Conservation (phyloP, 1,140 invertebrate species). For the Rhysida immarginata region DNA sequence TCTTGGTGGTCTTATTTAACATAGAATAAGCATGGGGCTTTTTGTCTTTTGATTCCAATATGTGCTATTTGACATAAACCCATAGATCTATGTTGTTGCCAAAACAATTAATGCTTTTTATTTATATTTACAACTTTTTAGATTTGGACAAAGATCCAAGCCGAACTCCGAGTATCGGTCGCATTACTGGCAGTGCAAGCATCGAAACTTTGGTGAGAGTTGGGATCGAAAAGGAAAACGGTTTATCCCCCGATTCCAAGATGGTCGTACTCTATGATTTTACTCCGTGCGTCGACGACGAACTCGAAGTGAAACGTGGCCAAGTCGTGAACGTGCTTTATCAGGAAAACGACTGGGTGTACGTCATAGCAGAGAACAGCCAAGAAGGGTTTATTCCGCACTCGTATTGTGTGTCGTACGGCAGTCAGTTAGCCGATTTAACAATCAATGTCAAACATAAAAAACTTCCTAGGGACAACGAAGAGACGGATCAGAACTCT, state of each 20-base stretch:
- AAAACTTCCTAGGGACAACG: conserved; percentile 54
- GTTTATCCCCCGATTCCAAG: conserved; percentile 73
- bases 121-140: conserved; percentile 25
- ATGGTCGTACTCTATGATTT: conserved; percentile 93
- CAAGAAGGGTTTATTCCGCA: conserved; percentile 89
- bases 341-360: conserved; percentile 91
- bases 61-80: not conserved
- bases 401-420: conserved; percentile 77
- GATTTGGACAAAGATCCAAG: conserved; percentile 58
- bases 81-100: too few relatives aligned
- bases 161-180: conserved; percentile 48
- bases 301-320: conserved; percentile 61
- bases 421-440: conserved; percentile 55
- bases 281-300: conserved; percentile 85
- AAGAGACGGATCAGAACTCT: conserved; percentile 16
- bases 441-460: conserved; percentile 54
- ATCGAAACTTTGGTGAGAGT: conserved; percentile 87
- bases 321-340: conserved; percentile 81
- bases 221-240: conserved; percentile 82
- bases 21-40: not conserved
- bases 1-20: conserved; percentile 7
- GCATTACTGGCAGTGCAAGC: conserved; percentile 85
- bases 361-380: conserved; percentile 73
- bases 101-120: too few relatives aligned
- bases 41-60: not conserved